A percentile compares a stretch with the other conserved stretches of the same genome.
Evolutionary conservation across 64 coral and sea anemone species (phyloP).

Genomic region (Montipora sp.): DNA sequence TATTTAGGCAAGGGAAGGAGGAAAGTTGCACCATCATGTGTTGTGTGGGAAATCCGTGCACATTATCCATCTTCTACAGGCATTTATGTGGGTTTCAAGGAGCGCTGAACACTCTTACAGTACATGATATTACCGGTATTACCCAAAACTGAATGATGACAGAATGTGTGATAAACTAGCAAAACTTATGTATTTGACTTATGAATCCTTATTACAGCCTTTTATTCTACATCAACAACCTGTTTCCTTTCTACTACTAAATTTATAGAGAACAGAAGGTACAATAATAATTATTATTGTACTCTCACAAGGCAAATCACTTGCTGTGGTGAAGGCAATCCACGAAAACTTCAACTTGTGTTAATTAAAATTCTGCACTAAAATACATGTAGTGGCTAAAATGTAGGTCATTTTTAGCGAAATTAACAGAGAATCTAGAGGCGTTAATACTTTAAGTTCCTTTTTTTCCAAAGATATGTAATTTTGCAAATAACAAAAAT

Average conservation of each 20-base stretch:
- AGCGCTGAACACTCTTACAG: neutral
- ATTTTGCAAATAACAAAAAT: constrained; percentile 2
- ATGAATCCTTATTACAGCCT: neutral
- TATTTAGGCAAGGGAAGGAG: constrained; percentile 44
- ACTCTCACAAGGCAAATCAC: neutral
- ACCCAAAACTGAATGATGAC: neutral
- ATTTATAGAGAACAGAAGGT: neutral
- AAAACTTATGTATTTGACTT: neutral
- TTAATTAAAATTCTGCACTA: neutral
- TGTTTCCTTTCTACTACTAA: neutral
- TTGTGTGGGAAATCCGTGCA: neutral
- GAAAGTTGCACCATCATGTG: constrained; percentile 33
- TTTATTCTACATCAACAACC: neutral
- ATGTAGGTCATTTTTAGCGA: neutral
- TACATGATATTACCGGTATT: neutral
- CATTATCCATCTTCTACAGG: constrained; percentile 40
- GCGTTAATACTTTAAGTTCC: neutral
- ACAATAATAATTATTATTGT: no score
- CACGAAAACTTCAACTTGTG: neutral
- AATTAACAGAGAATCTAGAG: neutral
- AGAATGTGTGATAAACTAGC: neutral
- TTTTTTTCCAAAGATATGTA: neutral
- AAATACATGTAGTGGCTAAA: neutral
- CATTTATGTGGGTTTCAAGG: constrained; percentile 13
- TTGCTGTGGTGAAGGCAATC: neutral